A percentile compares a stretch with the other conserved stretches of the same genome.
Evolutionary conservation across 2,797 vertebrate genomes (phyloP).

Genomic region (Amblyopsis hoosieri): DNA sequence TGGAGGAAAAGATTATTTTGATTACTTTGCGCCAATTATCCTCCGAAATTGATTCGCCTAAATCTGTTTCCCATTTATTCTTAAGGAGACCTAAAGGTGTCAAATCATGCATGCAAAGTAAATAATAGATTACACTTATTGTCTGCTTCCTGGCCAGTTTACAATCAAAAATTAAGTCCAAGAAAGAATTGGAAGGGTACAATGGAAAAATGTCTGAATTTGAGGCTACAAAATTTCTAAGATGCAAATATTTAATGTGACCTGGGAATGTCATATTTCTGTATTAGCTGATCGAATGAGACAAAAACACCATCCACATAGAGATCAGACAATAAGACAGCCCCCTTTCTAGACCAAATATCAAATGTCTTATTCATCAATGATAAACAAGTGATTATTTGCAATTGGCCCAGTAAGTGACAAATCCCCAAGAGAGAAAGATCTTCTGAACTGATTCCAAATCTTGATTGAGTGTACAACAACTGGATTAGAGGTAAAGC

Average conservation of each 20-base stretch:
- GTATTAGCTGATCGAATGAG: slow-evolving; percentile 16
- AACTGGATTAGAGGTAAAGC: slow-evolving; percentile 8
- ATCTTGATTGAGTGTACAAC: slow-evolving; percentile 9
- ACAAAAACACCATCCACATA: slow-evolving; percentile 8
- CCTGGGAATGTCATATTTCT: slow-evolving; percentile 18
- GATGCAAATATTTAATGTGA: slow-evolving; percentile 12
- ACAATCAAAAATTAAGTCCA: too few relatives aligned
- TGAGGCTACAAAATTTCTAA: slow-evolving; percentile 1
- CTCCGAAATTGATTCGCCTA: too few relatives aligned
- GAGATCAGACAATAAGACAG: neutral
- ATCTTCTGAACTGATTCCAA: slow-evolving; percentile 15
- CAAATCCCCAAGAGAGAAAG: slow-evolving; percentile 1
- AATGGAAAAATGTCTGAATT: neutral
- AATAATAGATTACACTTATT: too few relatives aligned
- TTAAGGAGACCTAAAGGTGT: too few relatives aligned
- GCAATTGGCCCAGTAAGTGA: neutral
- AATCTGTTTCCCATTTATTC: too few relatives aligned
- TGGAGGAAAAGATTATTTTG: too few relatives aligned
- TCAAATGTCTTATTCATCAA: slow-evolving; percentile 14
- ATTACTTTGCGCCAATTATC: too few relatives aligned
- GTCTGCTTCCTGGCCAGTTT: too few relatives aligned
- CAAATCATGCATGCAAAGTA: too few relatives aligned
- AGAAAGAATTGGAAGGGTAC: too few relatives aligned
- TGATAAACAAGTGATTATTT: slow-evolving; percentile 7
- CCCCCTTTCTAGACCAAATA: slow-evolving; percentile 3